Evolutionary conservation across 2,888 invertebrate genomes (phyloP).

Genomic region (Euproctis similis): DNA sequence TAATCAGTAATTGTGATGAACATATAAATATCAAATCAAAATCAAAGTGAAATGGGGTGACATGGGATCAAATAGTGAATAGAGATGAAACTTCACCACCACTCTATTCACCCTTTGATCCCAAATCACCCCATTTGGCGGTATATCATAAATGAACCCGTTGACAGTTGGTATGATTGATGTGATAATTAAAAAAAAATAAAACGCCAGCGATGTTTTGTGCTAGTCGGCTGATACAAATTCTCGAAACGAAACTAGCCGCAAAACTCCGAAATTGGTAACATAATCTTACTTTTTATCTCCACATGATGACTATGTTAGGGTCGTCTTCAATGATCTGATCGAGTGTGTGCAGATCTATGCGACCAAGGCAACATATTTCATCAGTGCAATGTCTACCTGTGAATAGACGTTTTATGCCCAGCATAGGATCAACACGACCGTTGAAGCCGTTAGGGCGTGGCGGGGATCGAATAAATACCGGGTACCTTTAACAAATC

Average conservation of each 20-base stretch:
- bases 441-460: slow-evolving; percentile 42
- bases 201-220: too few relatives aligned
- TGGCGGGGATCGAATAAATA: slow-evolving; percentile 39
- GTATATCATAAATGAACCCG: too few relatives aligned
- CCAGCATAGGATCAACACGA: slow-evolving; percentile 34
- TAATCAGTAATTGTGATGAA: too few relatives aligned
- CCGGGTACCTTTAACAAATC: slow-evolving; percentile 51
- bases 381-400: slow-evolving; percentile 90
- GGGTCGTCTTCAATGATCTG: slow-evolving; percentile 89
- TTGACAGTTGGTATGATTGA: too few relatives aligned
- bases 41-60: too few relatives aligned
- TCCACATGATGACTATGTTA: slow-evolving; percentile 87
- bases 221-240: background rate
- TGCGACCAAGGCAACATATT: slow-evolving; percentile 89
- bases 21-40: too few relatives aligned
- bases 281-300: too few relatives aligned
- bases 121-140: too few relatives aligned
- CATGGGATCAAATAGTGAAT: too few relatives aligned
- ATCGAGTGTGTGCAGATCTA: slow-evolving; percentile 84
- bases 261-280: background rate
- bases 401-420: slow-evolving; percentile 81
- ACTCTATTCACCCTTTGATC: too few relatives aligned
- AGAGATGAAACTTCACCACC: too few relatives aligned
- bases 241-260: background rate
- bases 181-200: too few relatives aligned